Evolutionary conservation across 2,797 vertebrate genomes (phyloP), one percentile per base, ranked within the genome.

Genomic region (Pristis pectinata): DNA sequence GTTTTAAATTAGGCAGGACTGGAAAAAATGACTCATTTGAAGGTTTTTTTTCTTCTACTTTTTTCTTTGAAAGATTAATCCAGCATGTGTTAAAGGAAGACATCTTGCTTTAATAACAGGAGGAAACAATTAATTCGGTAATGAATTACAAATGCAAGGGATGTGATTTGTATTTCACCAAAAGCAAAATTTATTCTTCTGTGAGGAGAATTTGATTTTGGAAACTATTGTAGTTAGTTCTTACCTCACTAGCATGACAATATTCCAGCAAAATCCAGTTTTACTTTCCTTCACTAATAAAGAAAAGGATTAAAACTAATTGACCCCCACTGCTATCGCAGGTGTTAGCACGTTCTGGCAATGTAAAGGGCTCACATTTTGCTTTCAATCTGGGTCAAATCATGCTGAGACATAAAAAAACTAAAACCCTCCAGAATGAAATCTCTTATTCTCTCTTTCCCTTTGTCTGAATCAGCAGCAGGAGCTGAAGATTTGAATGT

Each of bases 221-320:
- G 95, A 95, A 96, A 96, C 95, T 96, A 95, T 97, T 95, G 95
- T 96, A 96, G 97, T 97, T 97, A 97, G 96, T 95, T 96, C 67
- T 93, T 95, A 94, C 96, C 97, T 96, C 96, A 96, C 95, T 95
- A 95, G 96, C 97, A 96, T 56, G 96, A 96, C 96, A 97, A 96
- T 95, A 95, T 95, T 96, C 96, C 97, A 96, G 97, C 96, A 96
- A 83, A 95, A 24, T 82, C 96, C 94, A 96, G 97, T 97, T 97
- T 97, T 95, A 64, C 94, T 96, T 96, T 96, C 96, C 97, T 96
- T 97, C 96, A 97, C 97, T 96, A 96, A 94, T 95, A 95, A 96
- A 96, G 95, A 96, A 96, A 96, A 95, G 95, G 96, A 95, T 95
- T 95, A 95, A 95, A 92, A 95, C 96, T 97, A 96, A 95, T 94